These are phyloP conservation scores for Neotoxoptera formosana DNA, from an alignment of 1,140 invertebrate species.

Conservation along the genomic window DNA sequence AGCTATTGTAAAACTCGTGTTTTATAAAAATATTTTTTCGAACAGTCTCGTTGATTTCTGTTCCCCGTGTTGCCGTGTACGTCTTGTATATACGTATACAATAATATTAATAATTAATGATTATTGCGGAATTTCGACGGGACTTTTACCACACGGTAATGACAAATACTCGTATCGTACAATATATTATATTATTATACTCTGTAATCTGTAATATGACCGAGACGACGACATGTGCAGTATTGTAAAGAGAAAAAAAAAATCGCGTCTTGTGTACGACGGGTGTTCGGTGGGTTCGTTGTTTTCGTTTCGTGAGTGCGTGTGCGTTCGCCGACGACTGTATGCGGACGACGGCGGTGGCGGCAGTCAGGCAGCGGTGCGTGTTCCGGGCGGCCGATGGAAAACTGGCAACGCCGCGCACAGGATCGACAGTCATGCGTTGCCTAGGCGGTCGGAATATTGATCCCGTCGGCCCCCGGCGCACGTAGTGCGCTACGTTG, in stretches of 20 bases:
- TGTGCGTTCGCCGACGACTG: not conserved
- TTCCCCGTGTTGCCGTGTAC: not conserved
- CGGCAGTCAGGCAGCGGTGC: not conserved
- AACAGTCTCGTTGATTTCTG: not conserved
- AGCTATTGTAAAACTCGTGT: not conserved
- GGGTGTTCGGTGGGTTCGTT: not conserved
- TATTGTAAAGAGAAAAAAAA: not conserved
- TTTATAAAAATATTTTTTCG: not conserved
- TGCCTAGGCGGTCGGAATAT: slow-evolving; percentile 57
- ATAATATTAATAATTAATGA: slow-evolving; percentile 5
- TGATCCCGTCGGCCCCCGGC: slow-evolving; percentile 57
- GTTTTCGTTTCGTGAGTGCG: slow-evolving; percentile 23
- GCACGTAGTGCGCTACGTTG: slow-evolving; percentile 49
- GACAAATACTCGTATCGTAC: not conserved
- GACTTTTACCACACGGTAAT: not conserved
- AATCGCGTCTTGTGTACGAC: not conserved
- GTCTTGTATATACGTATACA: not conserved
- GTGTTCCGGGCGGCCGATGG: slow-evolving; percentile 43
- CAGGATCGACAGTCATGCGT: slow-evolving; percentile 57
- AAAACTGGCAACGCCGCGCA: slow-evolving; percentile 51
- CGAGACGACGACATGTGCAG: not conserved
- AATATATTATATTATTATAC: not conserved
- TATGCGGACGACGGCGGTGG: too few relatives aligned
- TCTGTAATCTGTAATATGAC: slow-evolving; percentile 3
- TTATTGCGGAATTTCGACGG: not conserved